Base-by-base conservation (phyloP, 2,797 vertebrate species). In the Geotrypetes seraphini region DNA sequence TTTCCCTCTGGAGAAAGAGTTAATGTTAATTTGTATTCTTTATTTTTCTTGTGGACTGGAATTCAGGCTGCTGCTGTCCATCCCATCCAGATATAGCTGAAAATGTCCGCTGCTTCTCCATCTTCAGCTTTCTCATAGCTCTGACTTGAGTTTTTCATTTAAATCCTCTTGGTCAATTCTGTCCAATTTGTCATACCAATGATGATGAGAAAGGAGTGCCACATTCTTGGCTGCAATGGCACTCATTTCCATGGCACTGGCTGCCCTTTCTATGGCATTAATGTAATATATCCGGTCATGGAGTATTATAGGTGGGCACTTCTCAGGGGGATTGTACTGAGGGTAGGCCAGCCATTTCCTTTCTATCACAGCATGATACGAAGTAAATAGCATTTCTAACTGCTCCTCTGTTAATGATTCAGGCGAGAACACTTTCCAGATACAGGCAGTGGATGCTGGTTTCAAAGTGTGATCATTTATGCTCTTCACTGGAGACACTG, bases 161-260 rank as follows among this genome's bases (percentile, higher is more conserved):
- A 97, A 64, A 40, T 81, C 83, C n/a, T 96, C 90, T 61, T 96
- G 94, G 61, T 97, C 84, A 0, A 95, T 50, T 69, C 54, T 85
- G 13, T 34, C 13, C 0, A 4, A 4, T 43, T 80, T 66, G 4
- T 47, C 37, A 2, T 90, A 72, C 94, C 94, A 97, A 32, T 58
- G 90, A 54, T 96, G 89, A 39, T 88, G 83, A 3, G 90, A 88
- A 3, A 98, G 80, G 28, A 97, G 78, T 0, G 83, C 93, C 0
- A 75, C 39, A 3, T 98, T 98, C 32, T 89, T 79, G 33, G 85
- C 92, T 0, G 91, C 72, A 8, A 96, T 75, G 29, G 85, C 81
- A 1, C 87, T 89, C 86, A 96, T 89, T 64, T 98, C 95, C 88
- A 96, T 86, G 51, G 89, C 83, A 1, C 93, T 93, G 1, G 92